Base-by-base conservation (phyloP, 1,140 invertebrate genomes). In the Eueides isabella region DNA sequence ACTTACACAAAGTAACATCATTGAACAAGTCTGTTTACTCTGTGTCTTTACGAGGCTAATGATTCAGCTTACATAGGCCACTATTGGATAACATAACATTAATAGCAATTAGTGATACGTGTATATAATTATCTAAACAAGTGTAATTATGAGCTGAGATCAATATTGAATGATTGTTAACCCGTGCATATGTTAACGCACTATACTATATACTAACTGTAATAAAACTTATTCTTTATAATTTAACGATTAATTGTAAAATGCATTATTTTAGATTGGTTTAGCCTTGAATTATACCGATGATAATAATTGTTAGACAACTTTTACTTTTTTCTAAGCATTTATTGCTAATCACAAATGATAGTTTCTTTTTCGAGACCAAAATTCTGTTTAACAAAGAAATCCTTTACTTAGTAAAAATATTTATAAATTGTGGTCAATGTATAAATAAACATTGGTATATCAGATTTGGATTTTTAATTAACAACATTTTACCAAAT, bases 31-130 rank as follows among this genome's bases (percentile, higher is more conserved):
- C 26, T 19, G 38, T 41, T 66, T 35, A 67, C 35, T 23, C 48
- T 23, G 30, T 74, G 70, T 66, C 67, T 70, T 70, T 70, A 70
- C 67, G 62, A 74, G 73, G 72, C 67, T 74, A 74, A 74, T 74
- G 63, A 67, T 74, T 64, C 67, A 61, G 29, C 48, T 55, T 67
- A 70, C 55, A 26, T 66, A 68, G 62, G 38, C 30, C 61, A 64
- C 68, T n/a, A 74, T 74, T 70, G 73, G 73, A 44, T 70, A 74
- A 68, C 63, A 74, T 62, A 69, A 68, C 63, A 65, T 64, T 65
- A 41, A 44, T 23, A 68, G 77, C 66, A 78, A 75, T 78, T 78
- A 78, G 67, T 67, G 61, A 72, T 75, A 72, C 66, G 61, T 71
- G 48, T 68, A 5, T 70, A n/a, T 12, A 75, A 69, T 55, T 72